Conservation (phyloP, 2,113 vertebrate species). For the Thymallus thymallus region DNA sequence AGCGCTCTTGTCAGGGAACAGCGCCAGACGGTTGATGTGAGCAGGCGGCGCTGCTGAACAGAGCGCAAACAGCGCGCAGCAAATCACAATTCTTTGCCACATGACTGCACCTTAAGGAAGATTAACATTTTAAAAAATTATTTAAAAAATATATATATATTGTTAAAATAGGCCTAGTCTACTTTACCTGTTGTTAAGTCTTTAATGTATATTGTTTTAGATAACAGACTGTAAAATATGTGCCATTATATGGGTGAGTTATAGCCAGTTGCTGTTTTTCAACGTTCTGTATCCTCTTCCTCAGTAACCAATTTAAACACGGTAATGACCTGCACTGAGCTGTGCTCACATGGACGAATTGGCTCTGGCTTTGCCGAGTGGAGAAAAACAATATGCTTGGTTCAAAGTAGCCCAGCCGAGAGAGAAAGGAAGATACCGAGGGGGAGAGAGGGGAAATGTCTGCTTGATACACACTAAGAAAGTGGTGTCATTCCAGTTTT, state of each 20-base stretch:
- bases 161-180: background rate
- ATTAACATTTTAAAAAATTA: background rate
- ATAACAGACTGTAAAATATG: background rate
- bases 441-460: slow-evolving; percentile 23
- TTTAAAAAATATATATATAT: background rate
- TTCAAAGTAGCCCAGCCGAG: slow-evolving; percentile 11
- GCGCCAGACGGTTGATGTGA: slow-evolving; percentile 93
- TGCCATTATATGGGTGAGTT: background rate
- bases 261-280: background rate
- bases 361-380: background rate
- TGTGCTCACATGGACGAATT: slow-evolving; percentile 33
- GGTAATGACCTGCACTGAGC: background rate
- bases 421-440: background rate
- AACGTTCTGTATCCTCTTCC: background rate
- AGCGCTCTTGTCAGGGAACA: slow-evolving; percentile 98
- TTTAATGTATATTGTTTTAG: too few species aligned
- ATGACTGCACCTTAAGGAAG: slow-evolving; percentile 75
- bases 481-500: too few species aligned
- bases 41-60: slow-evolving; percentile 84
- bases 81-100: slow-evolving; percentile 72
- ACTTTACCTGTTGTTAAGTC: too few species aligned
- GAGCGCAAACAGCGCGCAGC: slow-evolving; percentile 78
- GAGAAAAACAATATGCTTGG: slow-evolving; percentile 13
- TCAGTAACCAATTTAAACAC: background rate
- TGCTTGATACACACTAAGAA: slow-evolving; percentile 16